A percentile compares a stretch with the other conserved stretches of the same genome.
phyloP scores from a whole-genome alignment of 35 echinoderm and acorn worm genomes.

The Ophioderma brevispina region DNA sequence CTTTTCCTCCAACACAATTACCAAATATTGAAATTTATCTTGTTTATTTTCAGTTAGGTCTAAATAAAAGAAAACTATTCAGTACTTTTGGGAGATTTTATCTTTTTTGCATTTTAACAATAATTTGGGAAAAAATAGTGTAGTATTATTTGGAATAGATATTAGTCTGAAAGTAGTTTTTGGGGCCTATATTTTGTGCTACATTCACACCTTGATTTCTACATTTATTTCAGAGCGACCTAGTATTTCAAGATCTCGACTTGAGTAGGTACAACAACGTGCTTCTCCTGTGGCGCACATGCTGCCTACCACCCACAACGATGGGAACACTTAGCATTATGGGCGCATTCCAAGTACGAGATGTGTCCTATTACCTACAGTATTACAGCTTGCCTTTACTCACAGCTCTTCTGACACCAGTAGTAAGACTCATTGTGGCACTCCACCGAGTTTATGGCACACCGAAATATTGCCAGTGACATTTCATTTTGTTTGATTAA shows the following conservation, averaged over 20 bases:
- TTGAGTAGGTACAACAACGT: slow-evolving; percentile 62
- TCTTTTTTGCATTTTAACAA: too few species aligned
- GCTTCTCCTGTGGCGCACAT: slow-evolving; percentile 63
- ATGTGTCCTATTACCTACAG: slow-evolving; percentile 75
- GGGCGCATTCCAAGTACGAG: slow-evolving; percentile 59
- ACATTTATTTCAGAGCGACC: slow-evolving; percentile 43
- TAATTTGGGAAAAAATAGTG: too few species aligned
- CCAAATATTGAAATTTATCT: too few species aligned
- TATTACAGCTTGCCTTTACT: slow-evolving; percentile 79
- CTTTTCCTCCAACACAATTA: too few species aligned
- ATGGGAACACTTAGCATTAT: slow-evolving; percentile 61
- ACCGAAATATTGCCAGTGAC: neutral
- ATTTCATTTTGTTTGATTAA: too few species aligned
- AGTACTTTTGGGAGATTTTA: too few species aligned
- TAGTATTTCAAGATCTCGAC: slow-evolving; percentile 62
- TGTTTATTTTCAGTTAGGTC: too few species aligned
- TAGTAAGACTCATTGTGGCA: slow-evolving; percentile 62
- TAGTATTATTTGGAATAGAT: too few species aligned
- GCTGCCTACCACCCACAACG: slow-evolving; percentile 70
- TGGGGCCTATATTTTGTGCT: too few species aligned
- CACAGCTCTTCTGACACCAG: slow-evolving; percentile 73
- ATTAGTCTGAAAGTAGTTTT: too few species aligned
- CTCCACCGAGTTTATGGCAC: slow-evolving; percentile 66
- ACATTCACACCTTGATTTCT: too few species aligned
- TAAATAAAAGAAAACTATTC: too few species aligned